Conservation (phyloP, 92 coral and sea anemone genomes). For the Epizoanthus rinbou region DNA sequence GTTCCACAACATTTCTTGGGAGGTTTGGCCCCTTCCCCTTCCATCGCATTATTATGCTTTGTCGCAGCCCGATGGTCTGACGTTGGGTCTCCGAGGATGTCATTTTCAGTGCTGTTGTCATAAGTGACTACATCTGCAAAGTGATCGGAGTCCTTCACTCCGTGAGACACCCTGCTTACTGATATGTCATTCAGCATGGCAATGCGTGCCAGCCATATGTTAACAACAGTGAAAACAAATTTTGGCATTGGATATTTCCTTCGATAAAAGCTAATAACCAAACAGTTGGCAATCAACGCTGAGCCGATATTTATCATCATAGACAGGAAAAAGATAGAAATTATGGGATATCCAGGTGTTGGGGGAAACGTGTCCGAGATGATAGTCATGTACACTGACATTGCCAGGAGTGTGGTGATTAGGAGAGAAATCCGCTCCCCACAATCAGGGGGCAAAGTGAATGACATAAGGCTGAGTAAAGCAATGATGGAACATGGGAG, state of each 20-base stretch:
- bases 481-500: slow-evolving; percentile 21
- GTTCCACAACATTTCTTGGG: background rate
- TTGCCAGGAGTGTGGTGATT: slow-evolving; percentile 14
- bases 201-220: background rate
- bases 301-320: slow-evolving; percentile 12
- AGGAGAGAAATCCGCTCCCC: slow-evolving; percentile 27
- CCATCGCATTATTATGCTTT: background rate
- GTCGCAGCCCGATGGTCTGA: too few relatives aligned
- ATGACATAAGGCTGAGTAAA: slow-evolving; percentile 4
- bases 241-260: slow-evolving; percentile 12
- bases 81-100: background rate
- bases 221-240: background rate
- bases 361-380: slow-evolving; percentile 11
- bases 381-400: slow-evolving; percentile 22
- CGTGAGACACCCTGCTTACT: background rate
- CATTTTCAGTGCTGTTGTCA: background rate
- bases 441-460: slow-evolving; percentile 12
- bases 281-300: background rate
- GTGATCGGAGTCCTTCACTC: too few relatives aligned
- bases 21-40: background rate
- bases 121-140: background rate
- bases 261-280: background rate
- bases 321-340: slow-evolving; percentile 6
- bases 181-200: background rate
- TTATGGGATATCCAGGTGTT: slow-evolving; percentile 6